A percentile compares a stretch with the other conserved stretches of the same genome.
These are phyloP conservation scores for Andrena cerasifolii DNA, from an alignment of 1,140 invertebrate species.

Conservation along the genomic window DNA sequence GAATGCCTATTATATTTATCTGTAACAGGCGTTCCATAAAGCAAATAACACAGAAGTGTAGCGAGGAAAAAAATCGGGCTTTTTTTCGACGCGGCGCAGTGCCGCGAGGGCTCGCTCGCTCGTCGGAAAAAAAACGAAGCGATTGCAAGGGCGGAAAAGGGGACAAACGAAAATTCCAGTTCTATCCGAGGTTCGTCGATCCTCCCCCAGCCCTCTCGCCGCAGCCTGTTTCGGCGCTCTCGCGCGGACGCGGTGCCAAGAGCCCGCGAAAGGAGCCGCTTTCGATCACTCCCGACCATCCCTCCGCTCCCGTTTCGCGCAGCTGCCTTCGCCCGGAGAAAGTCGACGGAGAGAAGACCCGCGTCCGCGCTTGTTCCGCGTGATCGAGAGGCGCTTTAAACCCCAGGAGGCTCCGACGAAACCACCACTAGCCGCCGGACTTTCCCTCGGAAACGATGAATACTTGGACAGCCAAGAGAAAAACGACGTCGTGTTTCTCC, in stretches of 20 bases:
- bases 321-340: no score
- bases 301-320: slow-evolving; percentile 10
- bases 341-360: no score
- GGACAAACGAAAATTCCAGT: slow-evolving; percentile 59
- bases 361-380: no score
- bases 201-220: not conserved
- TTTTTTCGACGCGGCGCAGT: slow-evolving; percentile 67
- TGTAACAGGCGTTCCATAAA: slow-evolving; percentile 83
- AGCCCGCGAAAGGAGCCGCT: slow-evolving; percentile 27
- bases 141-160: slow-evolving; percentile 41
- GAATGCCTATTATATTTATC: slow-evolving; percentile 83
- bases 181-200: slow-evolving; percentile 42
- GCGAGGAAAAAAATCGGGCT: slow-evolving; percentile 75
- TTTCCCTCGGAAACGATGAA: no score
- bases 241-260: slow-evolving; percentile 30
- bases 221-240: slow-evolving; percentile 7
- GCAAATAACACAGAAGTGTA: slow-evolving; percentile 81
- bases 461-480: no score
- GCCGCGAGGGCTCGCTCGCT: slow-evolving; percentile 63
- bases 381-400: no score
- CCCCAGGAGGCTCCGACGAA: no score
- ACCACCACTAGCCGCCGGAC: no score
- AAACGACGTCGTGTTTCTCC: no score
- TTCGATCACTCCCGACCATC: not conserved
- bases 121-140: slow-evolving; percentile 50